Evolutionary conservation across 2,797 vertebrate species (phyloP), one percentile per base, ranked within the genome.

Genomic region (Galagoides demidoff): DNA sequence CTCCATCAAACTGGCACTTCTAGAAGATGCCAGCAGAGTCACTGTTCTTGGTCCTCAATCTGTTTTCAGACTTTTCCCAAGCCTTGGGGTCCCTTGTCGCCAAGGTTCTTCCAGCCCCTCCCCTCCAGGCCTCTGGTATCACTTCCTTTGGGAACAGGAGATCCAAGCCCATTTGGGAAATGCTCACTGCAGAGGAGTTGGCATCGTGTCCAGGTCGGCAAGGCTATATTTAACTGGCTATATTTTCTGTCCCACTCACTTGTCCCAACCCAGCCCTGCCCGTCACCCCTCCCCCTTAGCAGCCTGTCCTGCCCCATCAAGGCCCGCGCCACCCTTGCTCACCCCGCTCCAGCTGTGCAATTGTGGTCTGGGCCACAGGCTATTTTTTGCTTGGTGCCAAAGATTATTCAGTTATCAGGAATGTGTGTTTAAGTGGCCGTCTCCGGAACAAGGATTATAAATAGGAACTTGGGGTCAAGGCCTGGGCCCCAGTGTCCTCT

Each of bases 321-420:
- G 70, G 95, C 96, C 96, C 63, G 45, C 17, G 61, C 64, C 49
- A 59, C 91, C 91, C 95, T 84, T 55, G 76, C 81, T 96, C 94
- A 91, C 96, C 91, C 96, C 94, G 81, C 93, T 95, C 83, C 94
- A 96, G 97, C 98, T 13, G 7, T 97, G 97, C 97, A 98, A 98
- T 98, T 98, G 97, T 91, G 98, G 98, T 97, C 96, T 97, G 97
- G 97, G 97, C 97, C 98, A 96, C 97, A 96, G 97, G 96, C 97
- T 98, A 97, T 98, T 98, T 98, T 98, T 98, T 95, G 94, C 98
- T 97, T 73, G 92, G 93, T 97, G 96, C 96, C 97, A 96, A 98
- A 98, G 98, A 98, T 98, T 98, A 97, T 98, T 98, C 98, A 98
- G 95, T 98, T 96, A 97, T 98, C 97, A 98, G 98, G 98, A 98